phyloP scores from a whole-genome alignment of 2,113 vertebrate species.

The Nycticryphes semicollaris region DNA sequence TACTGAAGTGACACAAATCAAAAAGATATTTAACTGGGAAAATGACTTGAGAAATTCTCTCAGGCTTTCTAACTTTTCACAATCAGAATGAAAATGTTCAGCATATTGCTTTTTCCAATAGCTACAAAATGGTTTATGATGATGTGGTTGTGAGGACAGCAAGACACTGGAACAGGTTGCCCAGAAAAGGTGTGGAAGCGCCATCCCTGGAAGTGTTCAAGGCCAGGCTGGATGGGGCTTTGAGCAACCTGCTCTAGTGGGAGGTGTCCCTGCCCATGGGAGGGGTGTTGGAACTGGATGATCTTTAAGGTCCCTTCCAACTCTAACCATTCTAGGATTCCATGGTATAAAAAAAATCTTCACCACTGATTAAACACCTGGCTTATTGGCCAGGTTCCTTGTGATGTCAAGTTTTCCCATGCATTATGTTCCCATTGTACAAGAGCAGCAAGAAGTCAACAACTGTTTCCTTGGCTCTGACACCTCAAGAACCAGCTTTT shows the following conservation, averaged over 20 bases:
- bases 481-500: neutral
- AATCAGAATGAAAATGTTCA: neutral
- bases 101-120: neutral
- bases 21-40: slow-evolving; percentile 3
- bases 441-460: neutral
- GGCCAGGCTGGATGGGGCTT: too few species aligned
- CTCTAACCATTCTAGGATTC: too few species aligned
- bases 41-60: neutral
- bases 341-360: neutral
- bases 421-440: neutral
- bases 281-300: too few species aligned
- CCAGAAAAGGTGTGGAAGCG: too few species aligned
- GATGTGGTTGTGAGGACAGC: neutral
- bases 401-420: neutral
- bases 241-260: too few species aligned
- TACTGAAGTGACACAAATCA: neutral
- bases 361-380: neutral
- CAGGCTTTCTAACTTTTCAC: neutral
- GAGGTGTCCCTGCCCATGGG: too few species aligned
- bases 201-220: too few species aligned
- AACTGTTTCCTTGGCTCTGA: neutral
- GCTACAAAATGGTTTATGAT: neutral
- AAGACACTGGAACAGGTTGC: too few species aligned
- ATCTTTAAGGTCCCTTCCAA: too few species aligned
- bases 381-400: neutral